Evolutionary conservation across 2,113 vertebrate species (phyloP).

Genomic region (Callaeas wilsoni): DNA sequence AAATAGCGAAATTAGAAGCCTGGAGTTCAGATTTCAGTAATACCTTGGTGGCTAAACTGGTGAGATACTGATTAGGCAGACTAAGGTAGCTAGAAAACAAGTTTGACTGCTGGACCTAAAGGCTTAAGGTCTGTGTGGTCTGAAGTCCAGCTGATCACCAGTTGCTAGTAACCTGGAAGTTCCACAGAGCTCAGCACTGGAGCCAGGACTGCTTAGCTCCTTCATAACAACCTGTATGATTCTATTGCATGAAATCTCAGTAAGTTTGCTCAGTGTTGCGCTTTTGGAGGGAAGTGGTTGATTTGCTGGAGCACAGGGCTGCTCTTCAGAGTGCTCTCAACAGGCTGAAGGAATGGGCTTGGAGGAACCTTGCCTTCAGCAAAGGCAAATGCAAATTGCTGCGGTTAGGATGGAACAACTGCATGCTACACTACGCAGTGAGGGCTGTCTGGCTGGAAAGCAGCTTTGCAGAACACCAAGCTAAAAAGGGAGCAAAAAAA

Average conservation of each 20-base stretch:
- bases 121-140: background rate
- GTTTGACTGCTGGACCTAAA: background rate
- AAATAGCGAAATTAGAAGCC: background rate
- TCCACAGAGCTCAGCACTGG: background rate
- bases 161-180: background rate
- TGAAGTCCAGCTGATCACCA: background rate
- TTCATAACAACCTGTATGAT: background rate
- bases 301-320: background rate
- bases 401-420: background rate
- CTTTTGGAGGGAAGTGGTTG: background rate
- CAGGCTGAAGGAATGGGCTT: background rate
- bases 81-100: background rate
- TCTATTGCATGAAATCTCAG: background rate
- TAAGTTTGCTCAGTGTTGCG: background rate
- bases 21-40: background rate
- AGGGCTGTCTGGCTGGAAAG: background rate
- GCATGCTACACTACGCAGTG: background rate
- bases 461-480: background rate
- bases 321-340: background rate
- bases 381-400: background rate
- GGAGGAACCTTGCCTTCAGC: background rate
- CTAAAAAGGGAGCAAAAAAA: background rate
- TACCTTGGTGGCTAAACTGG: background rate
- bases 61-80: background rate
- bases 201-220: background rate